Conservation (phyloP, 2,888 invertebrate species). For the Heliconius ismenius region DNA sequence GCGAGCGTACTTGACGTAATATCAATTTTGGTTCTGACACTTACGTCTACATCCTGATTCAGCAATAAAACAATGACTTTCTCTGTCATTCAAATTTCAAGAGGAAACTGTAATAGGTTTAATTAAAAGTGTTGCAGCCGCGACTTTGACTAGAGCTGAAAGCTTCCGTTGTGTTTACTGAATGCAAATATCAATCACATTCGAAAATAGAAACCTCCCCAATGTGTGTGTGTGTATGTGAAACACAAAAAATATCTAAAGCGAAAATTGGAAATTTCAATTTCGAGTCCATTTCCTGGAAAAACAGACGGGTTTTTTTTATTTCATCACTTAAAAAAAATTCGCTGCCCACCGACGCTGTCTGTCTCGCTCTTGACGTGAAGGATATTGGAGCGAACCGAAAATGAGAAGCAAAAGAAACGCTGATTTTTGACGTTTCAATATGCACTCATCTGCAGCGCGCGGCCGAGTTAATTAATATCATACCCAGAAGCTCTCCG, state of each 20-base stretch:
- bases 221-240: constrained; percentile 23
- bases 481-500: constrained; percentile 49
- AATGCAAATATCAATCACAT: constrained; percentile 29
- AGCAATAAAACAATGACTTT: not conserved
- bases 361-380: constrained; percentile 71
- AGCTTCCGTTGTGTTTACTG: constrained; percentile 11
- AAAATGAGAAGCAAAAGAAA: constrained; percentile 80
- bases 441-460: constrained; percentile 76
- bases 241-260: constrained; percentile 42
- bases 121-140: constrained; percentile 10
- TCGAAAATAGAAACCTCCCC: constrained; percentile 18
- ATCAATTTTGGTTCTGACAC: not conserved
- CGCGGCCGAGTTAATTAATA: constrained; percentile 65
- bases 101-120: constrained; percentile 10
- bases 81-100: constrained; percentile 9
- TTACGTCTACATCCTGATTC: not conserved
- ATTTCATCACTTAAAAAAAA: constrained; percentile 68
- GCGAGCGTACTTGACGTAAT: not conserved
- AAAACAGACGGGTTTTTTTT: constrained; percentile 70
- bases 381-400: constrained; percentile 74
- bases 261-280: constrained; percentile 73
- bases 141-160: constrained; percentile 6
- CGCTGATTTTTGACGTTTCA: constrained; percentile 77
- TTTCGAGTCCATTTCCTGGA: constrained; percentile 74
- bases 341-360: constrained; percentile 58